These are phyloP conservation scores for Erannis defoliaria DNA, from an alignment of 2,888 invertebrate species.

Conservation along the genomic window DNA sequence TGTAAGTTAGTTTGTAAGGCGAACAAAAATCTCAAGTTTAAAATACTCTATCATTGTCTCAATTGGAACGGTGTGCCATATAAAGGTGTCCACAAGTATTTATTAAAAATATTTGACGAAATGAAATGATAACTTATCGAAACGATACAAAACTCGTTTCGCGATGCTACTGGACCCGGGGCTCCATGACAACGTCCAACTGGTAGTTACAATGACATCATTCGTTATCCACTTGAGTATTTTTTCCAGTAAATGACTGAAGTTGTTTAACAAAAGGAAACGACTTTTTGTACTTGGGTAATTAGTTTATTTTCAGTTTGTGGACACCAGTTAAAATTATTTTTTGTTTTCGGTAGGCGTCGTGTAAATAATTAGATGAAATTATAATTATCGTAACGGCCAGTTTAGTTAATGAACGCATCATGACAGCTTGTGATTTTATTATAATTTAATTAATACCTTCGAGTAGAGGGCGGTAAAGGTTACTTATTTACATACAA, in stretches of 20 bases:
- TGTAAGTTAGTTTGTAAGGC: conserved; percentile 2
- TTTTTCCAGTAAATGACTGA: no score
- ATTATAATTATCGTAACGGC: conserved; percentile 1
- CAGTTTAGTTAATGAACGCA: conserved; percentile 13
- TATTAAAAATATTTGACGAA: not conserved
- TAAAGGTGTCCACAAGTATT: conserved; percentile 13
- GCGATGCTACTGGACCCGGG: no score
- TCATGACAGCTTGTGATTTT: conserved; percentile 13
- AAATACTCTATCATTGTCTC: conserved; percentile 38
- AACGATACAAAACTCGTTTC: no score
- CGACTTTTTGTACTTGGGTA: not conserved
- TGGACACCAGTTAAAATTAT: conserved; percentile 15
- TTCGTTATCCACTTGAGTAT: no score
- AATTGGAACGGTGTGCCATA: conserved; percentile 41
- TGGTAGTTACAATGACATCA: no score
- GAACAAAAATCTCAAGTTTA: conserved; percentile 8
- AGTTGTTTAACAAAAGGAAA: no score
- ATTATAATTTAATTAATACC: not conserved
- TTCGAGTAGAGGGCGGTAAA: not conserved
- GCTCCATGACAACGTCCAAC: no score
- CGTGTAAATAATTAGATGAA: not conserved
- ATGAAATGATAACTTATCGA: no score
- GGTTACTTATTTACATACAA: conserved; percentile 1
- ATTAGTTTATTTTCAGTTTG: not conserved
- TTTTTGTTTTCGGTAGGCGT: not conserved